A percentile compares a stretch with the other conserved stretches of the same genome.
These are phyloP conservation scores for Limulus polyphemus DNA, from an alignment of 2,888 invertebrate species.

Conservation along the genomic window DNA sequence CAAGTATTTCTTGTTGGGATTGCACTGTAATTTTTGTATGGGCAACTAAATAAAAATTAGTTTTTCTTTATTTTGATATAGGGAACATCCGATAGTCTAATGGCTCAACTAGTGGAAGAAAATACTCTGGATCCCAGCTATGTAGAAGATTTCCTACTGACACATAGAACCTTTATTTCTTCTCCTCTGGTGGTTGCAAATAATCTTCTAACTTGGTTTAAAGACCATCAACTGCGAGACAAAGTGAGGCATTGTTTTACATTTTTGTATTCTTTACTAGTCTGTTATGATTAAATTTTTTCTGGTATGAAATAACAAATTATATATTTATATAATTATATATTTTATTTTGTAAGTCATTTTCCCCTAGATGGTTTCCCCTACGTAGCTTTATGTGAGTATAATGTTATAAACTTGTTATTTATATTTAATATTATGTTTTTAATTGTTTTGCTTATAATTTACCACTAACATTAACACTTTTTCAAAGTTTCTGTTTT, in stretches of 20 bases:
- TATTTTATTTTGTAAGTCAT: constrained; percentile 37
- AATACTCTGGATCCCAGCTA: constrained; percentile 94
- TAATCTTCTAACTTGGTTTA: constrained; percentile 79
- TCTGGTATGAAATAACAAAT: background rate
- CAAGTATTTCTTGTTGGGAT: too few relatives aligned
- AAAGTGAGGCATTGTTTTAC: constrained; percentile 29
- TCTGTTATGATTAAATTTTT: background rate
- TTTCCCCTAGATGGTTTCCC: too few relatives aligned
- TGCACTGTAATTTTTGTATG: too few relatives aligned
- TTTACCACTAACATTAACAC: too few relatives aligned
- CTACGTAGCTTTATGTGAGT: too few relatives aligned
- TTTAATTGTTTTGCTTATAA: too few relatives aligned
- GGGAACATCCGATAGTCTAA: constrained; percentile 75
- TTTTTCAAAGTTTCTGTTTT: too few relatives aligned
- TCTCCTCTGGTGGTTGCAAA: constrained; percentile 73
- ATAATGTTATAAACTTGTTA: too few relatives aligned
- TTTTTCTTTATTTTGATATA: constrained; percentile 24
- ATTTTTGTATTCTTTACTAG: background rate
- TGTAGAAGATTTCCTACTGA: constrained; percentile 94
- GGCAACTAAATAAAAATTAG: too few relatives aligned
- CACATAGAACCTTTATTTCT: constrained; percentile 87
- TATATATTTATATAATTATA: background rate
- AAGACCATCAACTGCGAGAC: constrained; percentile 48
- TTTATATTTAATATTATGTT: too few relatives aligned
- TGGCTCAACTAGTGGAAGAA: constrained; percentile 89